Percentiles rank a stretch among this genome's conserved stretches.
These are phyloP conservation scores for Ectemnius continuus DNA, from an alignment of 2,888 invertebrate genomes.

Conservation along the genomic window DNA sequence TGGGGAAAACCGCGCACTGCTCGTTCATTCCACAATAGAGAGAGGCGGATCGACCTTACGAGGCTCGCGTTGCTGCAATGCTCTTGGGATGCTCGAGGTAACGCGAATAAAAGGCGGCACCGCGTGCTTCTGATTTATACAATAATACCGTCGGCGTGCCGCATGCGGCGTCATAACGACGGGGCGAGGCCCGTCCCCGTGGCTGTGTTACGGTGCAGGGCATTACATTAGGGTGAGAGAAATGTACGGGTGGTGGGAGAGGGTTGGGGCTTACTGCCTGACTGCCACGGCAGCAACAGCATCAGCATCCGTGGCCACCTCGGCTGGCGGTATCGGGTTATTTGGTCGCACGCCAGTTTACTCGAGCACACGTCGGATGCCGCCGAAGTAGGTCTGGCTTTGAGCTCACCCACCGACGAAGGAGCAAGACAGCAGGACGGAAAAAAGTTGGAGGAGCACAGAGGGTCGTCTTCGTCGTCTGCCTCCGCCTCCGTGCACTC, in stretches of 20 bases:
- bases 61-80: no score
- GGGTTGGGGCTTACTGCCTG: constrained; percentile 19
- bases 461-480: no score
- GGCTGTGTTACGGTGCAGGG: constrained; percentile 24
- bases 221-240: constrained; percentile 55
- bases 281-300: not conserved
- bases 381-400: constrained; percentile 73
- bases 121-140: constrained; percentile 51
- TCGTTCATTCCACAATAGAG: no score
- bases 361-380: constrained; percentile 70
- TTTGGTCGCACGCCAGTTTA: constrained; percentile 74
- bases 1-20: no score
- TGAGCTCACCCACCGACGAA: constrained; percentile 62
- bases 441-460: constrained; percentile 23
- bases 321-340: constrained; percentile 61
- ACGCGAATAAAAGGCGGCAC: constrained; percentile 45
- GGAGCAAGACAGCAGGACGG: constrained; percentile 29
- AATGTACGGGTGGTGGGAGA: constrained; percentile 45
- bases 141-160: constrained; percentile 51
- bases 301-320: not conserved
- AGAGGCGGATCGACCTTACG: no score
- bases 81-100: constrained; percentile 1
- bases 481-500: no score
- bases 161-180: constrained; percentile 34
- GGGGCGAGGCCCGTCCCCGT: constrained; percentile 37